phyloP scores from a whole-genome alignment of 1,140 invertebrate species.

The Aleiodes sp. region DNA sequence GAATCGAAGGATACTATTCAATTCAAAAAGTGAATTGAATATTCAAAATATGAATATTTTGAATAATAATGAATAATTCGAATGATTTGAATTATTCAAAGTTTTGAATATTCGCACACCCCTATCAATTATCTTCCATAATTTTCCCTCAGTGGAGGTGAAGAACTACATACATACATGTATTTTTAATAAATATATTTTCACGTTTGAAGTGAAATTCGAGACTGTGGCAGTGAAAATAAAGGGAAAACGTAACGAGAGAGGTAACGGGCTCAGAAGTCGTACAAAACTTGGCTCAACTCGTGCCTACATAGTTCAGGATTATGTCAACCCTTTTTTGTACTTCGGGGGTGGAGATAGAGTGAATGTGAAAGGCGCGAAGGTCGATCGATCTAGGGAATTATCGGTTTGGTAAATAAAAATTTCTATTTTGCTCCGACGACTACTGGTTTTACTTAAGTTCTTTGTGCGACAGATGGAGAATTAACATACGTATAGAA shows the following conservation, averaged over 20 bases:
- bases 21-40: too few relatives aligned
- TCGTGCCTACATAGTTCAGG: slow-evolving; percentile 39
- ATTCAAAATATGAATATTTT: too few relatives aligned
- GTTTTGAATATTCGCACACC: too few relatives aligned
- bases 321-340: slow-evolving; percentile 37
- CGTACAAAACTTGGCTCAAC: slow-evolving; percentile 25
- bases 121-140: too few relatives aligned
- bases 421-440: slow-evolving; percentile 18
- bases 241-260: not conserved
- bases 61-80: too few relatives aligned
- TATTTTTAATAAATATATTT: too few relatives aligned
- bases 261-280: not conserved
- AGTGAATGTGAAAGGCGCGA: slow-evolving; percentile 19
- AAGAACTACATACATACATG: too few relatives aligned
- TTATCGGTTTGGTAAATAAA: slow-evolving; percentile 48
- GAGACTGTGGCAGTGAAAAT: not conserved
- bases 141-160: too few relatives aligned
- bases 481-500: slow-evolving; percentile 55
- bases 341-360: slow-evolving; percentile 4
- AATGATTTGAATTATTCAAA: too few relatives aligned
- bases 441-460: not conserved
- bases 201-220: too few relatives aligned
- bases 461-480: slow-evolving; percentile 48
- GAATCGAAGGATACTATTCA: too few relatives aligned
- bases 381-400: slow-evolving; percentile 37